A percentile compares a stretch with the other conserved stretches of the same genome.
Evolutionary conservation across 2,888 invertebrate species (phyloP).

Genomic region (Coelogynopora nodosa): DNA sequence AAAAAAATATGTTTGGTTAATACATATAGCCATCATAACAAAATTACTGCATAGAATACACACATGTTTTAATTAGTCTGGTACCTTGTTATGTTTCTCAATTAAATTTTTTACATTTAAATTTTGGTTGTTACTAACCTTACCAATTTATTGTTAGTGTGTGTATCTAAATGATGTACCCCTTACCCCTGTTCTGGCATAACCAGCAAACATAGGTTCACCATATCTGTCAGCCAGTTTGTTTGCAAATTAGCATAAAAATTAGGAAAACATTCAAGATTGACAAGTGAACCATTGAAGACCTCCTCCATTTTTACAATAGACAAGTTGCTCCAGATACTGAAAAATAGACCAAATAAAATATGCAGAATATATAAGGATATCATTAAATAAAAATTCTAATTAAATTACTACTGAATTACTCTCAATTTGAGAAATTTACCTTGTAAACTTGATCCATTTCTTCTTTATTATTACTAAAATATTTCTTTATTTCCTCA

Average conservation of each 20-base stretch:
- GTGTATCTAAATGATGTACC: not conserved
- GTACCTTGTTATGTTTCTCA: too few species aligned
- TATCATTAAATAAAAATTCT: too few species aligned
- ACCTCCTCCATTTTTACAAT: not conserved
- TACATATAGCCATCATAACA: too few species aligned
- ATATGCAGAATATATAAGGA: too few species aligned
- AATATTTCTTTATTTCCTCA: not conserved
- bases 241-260: not conserved
- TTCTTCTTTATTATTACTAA: not conserved
- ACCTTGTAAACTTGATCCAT: not conserved
- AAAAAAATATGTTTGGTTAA: not conserved
- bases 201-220: not conserved
- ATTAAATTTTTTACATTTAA: too few species aligned
- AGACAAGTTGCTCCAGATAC: not conserved
- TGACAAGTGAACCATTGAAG: not conserved
- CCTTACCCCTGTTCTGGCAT: not conserved
- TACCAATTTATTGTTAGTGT: slow-evolving; percentile 3
- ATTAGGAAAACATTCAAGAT: not conserved
- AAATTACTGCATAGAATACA: not conserved
- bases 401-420: not conserved
- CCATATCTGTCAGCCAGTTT: not conserved
- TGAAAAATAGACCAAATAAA: too few species aligned
- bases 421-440: not conserved
- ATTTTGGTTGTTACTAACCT: not conserved
- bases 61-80: not conserved